These are phyloP conservation scores for Eustalomyia histrio DNA, from an alignment of 2,888 invertebrate genomes.

Conservation along the genomic window DNA sequence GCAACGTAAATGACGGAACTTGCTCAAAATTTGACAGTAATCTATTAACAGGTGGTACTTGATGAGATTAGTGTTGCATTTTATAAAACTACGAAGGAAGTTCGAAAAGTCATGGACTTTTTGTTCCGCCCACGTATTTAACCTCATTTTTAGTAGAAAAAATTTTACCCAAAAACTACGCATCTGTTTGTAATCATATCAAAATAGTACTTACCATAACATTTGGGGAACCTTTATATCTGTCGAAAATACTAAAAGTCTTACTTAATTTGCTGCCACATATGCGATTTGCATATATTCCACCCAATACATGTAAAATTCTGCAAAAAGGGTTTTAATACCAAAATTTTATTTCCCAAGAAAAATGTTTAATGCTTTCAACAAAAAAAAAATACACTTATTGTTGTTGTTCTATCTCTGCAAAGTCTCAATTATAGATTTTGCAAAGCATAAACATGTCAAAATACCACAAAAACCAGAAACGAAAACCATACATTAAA, in stretches of 20 bases:
- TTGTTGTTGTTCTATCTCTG: neutral
- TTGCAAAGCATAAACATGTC: constrained; percentile 48
- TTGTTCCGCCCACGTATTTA: too few relatives aligned
- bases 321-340: neutral
- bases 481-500: constrained; percentile 51
- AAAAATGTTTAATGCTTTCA: neutral
- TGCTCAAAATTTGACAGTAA: too few relatives aligned
- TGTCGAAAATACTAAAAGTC: neutral
- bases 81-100: too few relatives aligned
- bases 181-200: too few relatives aligned
- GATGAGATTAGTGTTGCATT: too few relatives aligned
- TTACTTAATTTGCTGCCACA: neutral
- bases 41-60: too few relatives aligned
- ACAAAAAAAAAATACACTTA: neutral
- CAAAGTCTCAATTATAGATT: constrained; percentile 53
- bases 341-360: neutral
- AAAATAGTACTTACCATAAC: too few relatives aligned
- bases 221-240: too few relatives aligned
- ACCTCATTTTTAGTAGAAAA: too few relatives aligned
- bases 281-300: neutral
- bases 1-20: too few relatives aligned
- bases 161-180: too few relatives aligned
- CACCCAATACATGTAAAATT: neutral
- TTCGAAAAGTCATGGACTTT: too few relatives aligned
- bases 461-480: constrained; percentile 59